Evolutionary conservation across 2,888 invertebrate species (phyloP).

Genomic region (Palloptera scutellata): DNA sequence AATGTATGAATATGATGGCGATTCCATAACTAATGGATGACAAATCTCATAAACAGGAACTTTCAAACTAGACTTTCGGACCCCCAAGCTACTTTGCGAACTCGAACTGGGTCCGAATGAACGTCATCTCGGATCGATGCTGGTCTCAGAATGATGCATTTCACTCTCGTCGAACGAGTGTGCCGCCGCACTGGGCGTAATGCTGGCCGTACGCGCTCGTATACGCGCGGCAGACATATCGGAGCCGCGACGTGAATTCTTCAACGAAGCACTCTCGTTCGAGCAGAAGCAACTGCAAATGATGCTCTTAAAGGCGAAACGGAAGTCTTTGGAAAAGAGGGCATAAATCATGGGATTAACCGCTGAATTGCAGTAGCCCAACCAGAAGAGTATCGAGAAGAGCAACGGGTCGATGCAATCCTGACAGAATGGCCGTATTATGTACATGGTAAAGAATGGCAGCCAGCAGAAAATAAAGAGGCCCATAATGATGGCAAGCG

Average conservation of each 20-base stretch:
- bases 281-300: constrained; percentile 85
- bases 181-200: constrained; percentile 66
- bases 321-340: constrained; percentile 92
- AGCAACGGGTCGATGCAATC: constrained; percentile 84
- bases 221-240: constrained; percentile 69
- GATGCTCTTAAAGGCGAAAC: constrained; percentile 92
- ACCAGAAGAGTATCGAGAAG: constrained; percentile 94
- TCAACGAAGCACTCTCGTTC: constrained; percentile 60
- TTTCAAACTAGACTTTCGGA: constrained; percentile 59
- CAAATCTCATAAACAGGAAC: constrained; percentile 64
- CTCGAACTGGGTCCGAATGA: constrained; percentile 62
- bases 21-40: constrained; percentile 64
- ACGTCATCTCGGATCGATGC: constrained; percentile 69
- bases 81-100: constrained; percentile 61
- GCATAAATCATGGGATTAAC: constrained; percentile 96
- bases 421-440: constrained; percentile 86
- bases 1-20: constrained; percentile 58
- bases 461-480: constrained; percentile 97
- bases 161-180: constrained; percentile 70
- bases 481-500: constrained; percentile 95
- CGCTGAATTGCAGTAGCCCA: constrained; percentile 97
- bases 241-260: constrained; percentile 67
- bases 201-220: constrained; percentile 67
- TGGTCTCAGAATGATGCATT: constrained; percentile 58
- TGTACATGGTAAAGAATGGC: constrained; percentile 95